Evolutionary conservation across 2,797 vertebrate genomes (phyloP).

Genomic region (Hypotaenidia philippensis): DNA sequence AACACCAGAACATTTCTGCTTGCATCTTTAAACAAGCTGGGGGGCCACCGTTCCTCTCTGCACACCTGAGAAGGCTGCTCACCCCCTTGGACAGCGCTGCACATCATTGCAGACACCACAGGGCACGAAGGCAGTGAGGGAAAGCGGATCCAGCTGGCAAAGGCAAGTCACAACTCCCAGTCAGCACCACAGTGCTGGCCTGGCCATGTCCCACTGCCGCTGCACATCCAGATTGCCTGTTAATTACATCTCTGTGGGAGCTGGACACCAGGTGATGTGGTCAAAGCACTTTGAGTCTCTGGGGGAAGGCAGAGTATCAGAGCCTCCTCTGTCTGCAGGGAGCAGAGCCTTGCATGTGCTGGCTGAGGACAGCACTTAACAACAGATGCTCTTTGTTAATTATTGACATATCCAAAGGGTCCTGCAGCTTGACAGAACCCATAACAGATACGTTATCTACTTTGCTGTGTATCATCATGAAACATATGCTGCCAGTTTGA

Average conservation of each 20-base stretch:
- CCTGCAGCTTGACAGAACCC: not conserved
- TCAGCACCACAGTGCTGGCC: not conserved
- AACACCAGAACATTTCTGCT: not conserved
- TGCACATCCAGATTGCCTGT: not conserved
- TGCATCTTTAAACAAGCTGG: not conserved
- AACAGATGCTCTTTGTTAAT: conserved; percentile 63
- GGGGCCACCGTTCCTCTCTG: not conserved
- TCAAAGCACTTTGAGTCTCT: not conserved
- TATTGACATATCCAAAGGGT: conserved; percentile 51
- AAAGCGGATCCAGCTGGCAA: not conserved
- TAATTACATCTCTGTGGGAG: conserved; percentile 25
- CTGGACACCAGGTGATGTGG: not conserved
- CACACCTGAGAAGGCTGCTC: not conserved
- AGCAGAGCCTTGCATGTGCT: not conserved
- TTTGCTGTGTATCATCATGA: not conserved
- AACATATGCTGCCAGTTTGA: conserved; percentile 22
- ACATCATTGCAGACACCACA: not conserved
- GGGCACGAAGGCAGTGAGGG: not conserved
- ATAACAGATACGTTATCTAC: not conserved
- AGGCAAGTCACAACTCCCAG: not conserved
- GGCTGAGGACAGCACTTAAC: conserved; percentile 45
- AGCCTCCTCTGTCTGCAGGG: not conserved
- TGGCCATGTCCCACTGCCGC: not conserved
- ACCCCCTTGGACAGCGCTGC: not conserved
- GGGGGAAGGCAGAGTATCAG: not conserved